A percentile compares a stretch with the other conserved stretches of the same genome.
These are phyloP conservation scores for Temnothorax longispinosus DNA, from an alignment of 1,140 invertebrate genomes.

Conservation along the genomic window DNA sequence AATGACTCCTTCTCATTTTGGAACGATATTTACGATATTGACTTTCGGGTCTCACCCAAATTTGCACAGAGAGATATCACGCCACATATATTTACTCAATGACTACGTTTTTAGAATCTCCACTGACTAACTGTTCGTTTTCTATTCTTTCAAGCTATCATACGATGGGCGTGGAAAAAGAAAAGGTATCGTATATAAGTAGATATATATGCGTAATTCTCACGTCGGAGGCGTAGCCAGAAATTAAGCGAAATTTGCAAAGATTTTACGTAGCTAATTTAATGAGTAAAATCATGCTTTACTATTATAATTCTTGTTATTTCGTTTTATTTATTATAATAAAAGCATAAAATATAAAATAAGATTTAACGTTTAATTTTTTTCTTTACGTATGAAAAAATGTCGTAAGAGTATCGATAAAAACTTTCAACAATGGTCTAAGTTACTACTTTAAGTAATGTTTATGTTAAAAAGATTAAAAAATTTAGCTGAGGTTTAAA, in stretches of 20 bases:
- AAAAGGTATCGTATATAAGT: slow-evolving; percentile 72
- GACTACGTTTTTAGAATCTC: background rate
- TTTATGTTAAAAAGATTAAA: background rate
- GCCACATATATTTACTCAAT: background rate
- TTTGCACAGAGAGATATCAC: background rate
- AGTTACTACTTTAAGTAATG: background rate
- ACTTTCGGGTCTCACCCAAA: background rate
- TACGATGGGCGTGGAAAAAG: slow-evolving; percentile 72
- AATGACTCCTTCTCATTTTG: background rate
- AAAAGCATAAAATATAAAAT: background rate
- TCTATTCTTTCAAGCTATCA: slow-evolving; percentile 71
- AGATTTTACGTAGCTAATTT: background rate
- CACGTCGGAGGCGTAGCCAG: slow-evolving; percentile 61
- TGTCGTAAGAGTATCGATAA: background rate
- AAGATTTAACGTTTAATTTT: background rate
- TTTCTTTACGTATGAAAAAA: background rate
- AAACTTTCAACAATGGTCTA: background rate
- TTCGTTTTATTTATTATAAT: no score
- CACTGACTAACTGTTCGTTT: slow-evolving; percentile 8
- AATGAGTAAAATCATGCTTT: no score
- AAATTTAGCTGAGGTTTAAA: background rate
- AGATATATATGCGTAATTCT: slow-evolving; percentile 44
- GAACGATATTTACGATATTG: background rate
- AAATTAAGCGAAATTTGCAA: background rate
- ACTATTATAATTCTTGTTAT: no score